Conservation (phyloP, 2,888 invertebrate genomes). For the Drosophila testacea region DNA sequence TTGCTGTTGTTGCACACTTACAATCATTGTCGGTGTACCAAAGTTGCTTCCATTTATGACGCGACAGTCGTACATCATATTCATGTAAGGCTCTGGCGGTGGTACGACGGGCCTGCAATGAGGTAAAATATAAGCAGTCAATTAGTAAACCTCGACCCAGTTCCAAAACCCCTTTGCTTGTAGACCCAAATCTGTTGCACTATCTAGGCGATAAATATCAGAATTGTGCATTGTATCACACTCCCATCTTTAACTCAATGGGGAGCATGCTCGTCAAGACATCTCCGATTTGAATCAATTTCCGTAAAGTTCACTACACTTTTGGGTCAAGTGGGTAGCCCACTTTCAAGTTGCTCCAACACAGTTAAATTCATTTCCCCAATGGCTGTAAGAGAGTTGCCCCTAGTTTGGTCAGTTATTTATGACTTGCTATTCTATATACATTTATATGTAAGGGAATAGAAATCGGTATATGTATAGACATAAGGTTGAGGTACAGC, state of each 20-base stretch:
- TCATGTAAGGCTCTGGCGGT: constrained; percentile 87
- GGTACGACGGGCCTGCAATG: constrained; percentile 78
- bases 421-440: constrained; percentile 68
- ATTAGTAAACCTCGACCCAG: constrained; percentile 76
- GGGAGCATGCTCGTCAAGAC: constrained; percentile 66
- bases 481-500: constrained; percentile 7
- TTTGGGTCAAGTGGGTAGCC: constrained; percentile 68
- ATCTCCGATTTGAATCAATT: constrained; percentile 80
- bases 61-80: constrained; percentile 95
- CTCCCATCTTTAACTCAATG: constrained; percentile 2
- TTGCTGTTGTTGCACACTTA: constrained; percentile 58
- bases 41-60: constrained; percentile 94
- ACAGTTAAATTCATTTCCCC: constrained; percentile 44
- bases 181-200: constrained; percentile 73
- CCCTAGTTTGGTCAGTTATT: constrained; percentile 64
- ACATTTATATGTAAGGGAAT: constrained; percentile 32
- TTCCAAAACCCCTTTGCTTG: constrained; percentile 27
- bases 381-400: constrained; percentile 46
- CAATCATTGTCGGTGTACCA: constrained; percentile 80
- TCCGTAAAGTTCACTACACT: constrained; percentile 79
- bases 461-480: constrained; percentile 7
- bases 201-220: constrained; percentile 68
- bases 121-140: constrained; percentile 37
- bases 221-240: constrained; percentile 48
- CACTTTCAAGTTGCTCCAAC: constrained; percentile 15